Evolutionary conservation across 2,113 vertebrate genomes (phyloP), one percentile per base, ranked within the genome.

Genomic region (Trogon melanurus): DNA sequence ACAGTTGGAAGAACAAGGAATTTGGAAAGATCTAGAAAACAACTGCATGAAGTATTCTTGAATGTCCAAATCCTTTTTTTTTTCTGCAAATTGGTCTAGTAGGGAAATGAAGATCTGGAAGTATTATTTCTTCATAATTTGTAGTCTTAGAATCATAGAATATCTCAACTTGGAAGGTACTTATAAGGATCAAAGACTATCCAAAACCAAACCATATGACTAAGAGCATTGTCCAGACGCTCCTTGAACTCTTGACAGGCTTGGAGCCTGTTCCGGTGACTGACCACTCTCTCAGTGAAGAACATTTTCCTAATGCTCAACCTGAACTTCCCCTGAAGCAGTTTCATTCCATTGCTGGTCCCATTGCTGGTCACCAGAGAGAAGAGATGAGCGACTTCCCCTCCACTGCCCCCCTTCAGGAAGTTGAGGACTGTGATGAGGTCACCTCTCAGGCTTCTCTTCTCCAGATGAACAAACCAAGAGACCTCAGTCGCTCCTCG

Each of bases 191-290:
- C 32, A 76, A 36, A 45, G 23, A 54, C 32, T 58, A 61, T 47
- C 56, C 81, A 41, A 89, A 96, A 84, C 58, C 36, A 69, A 94
- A 91, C 45, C 48, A 76, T 36, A 83, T 26, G 64, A 78, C 76
- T 48, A 45, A 32, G 13, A 58, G 16, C 1, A 1, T 62, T 0
- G 0, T 75, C 21, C 72, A 91, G 38, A 61, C 1, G 2, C 30
- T 41, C 41, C 41, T 29, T 56, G 45, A 73, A 10, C 45, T 75
- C 44, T 9, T 61, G 22, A 44, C 48, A 75, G 50, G 32, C 16
- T 87, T 60, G 27, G 11, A 79, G 22, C 29, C 53, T 80, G 7
- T 32, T 91, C 10, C 29, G 38, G 19, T 69, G 45, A 16, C 25
- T 0, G 0, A 41, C 5, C 15, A 44, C 5, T 2, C 13, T 30